These are phyloP conservation scores for Xanthorhoe designata DNA, from an alignment of 2,888 invertebrate species.

Conservation along the genomic window DNA sequence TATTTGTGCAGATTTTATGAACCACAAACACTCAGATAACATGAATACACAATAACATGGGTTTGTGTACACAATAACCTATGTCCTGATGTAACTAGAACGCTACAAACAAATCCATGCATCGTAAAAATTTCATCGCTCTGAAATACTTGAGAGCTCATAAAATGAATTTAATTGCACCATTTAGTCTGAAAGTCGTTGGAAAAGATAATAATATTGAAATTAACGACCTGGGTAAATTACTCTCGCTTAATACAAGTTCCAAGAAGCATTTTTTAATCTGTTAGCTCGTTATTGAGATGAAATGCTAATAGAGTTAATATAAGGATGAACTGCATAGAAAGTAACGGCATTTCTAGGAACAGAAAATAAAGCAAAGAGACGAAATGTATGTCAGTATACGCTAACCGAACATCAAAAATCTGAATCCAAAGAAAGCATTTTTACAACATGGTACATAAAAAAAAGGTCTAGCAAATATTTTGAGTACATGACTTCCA, in stretches of 20 bases:
- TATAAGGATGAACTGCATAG: background rate
- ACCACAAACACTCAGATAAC: background rate
- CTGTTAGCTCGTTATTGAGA: conserved; percentile 38
- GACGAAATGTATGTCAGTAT: too few species aligned
- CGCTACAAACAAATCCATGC: conserved; percentile 20
- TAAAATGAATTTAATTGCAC: conserved; percentile 51
- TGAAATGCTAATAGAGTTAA: conserved; percentile 39
- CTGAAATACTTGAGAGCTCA: conserved; percentile 47
- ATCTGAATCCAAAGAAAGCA: too few species aligned
- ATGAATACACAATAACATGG: background rate
- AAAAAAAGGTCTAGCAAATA: too few species aligned
- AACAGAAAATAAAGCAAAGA: background rate
- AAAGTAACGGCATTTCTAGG: background rate
- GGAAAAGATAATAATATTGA: conserved; percentile 49
- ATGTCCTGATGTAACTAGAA: background rate
- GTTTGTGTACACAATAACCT: too few species aligned
- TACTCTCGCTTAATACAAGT: conserved; percentile 43
- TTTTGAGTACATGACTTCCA: too few species aligned
- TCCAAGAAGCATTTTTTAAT: conserved; percentile 39
- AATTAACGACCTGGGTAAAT: conserved; percentile 42
- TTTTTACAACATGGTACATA: too few species aligned
- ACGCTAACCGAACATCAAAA: too few species aligned
- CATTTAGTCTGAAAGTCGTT: conserved; percentile 50
- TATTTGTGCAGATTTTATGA: background rate
- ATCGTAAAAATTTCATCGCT: conserved; percentile 31